A percentile compares a stretch with the other conserved stretches of the same genome.
Conservation (phyloP, 2,113 vertebrate species). For the Cygnus atratus region DNA sequence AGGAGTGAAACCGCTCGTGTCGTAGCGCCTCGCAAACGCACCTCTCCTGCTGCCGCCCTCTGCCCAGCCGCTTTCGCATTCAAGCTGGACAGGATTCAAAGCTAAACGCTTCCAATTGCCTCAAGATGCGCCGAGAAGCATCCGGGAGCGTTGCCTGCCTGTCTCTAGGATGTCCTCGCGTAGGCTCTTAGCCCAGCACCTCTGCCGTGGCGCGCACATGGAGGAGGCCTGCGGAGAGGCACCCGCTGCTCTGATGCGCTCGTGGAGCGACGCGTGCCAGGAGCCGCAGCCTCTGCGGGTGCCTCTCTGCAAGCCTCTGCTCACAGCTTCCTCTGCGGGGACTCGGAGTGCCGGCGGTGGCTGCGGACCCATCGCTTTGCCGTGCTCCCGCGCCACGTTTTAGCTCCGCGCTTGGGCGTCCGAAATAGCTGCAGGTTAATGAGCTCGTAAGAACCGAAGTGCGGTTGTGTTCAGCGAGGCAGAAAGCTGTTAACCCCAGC, state of each 20-base stretch:
- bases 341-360: neutral
- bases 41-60: neutral
- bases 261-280: neutral
- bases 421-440: neutral
- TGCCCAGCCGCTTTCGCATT: neutral
- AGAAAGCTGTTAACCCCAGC: neutral
- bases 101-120: neutral
- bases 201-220: fast-evolving
- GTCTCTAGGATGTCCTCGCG: neutral
- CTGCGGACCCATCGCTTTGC: neutral
- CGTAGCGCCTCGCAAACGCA: fast-evolving
- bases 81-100: neutral
- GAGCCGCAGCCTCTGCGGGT: neutral
- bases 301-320: neutral
- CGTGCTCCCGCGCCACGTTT: fast-evolving
- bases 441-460: neutral
- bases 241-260: fast-evolving
- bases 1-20: neutral
- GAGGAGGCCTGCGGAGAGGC: neutral
- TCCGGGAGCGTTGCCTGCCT: fast-evolving
- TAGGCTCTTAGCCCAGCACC: neutral
- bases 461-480: fast-evolving
- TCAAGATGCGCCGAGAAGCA: fast-evolving
- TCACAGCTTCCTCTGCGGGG: fast-evolving
- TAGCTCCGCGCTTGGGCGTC: fast-evolving